phyloP scores from a whole-genome alignment of 2,797 vertebrate species.

The Girardinus metallicus region DNA sequence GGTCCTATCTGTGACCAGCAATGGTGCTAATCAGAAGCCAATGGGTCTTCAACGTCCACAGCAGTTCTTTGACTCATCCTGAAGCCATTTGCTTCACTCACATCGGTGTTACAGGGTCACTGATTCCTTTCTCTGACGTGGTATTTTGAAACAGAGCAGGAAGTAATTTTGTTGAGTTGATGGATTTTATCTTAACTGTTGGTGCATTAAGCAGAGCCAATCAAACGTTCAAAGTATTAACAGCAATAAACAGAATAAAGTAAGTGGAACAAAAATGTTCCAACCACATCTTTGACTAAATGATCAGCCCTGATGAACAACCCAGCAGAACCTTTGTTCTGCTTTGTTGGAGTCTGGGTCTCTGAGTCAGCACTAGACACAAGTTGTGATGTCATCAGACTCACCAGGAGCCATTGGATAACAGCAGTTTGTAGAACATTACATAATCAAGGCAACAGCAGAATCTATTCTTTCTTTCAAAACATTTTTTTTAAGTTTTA shows the following conservation, averaged over 20 bases:
- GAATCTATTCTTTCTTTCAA: background rate
- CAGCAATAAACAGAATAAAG: background rate
- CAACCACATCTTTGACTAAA: background rate
- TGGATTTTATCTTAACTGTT: background rate
- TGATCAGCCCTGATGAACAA: background rate
- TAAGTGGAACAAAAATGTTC: background rate
- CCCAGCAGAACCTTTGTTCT: background rate
- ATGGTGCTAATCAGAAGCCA: too few species aligned
- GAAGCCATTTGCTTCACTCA: background rate
- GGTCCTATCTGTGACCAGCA: too few species aligned
- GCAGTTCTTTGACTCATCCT: background rate
- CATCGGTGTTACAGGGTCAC: background rate
- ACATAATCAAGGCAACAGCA: background rate
- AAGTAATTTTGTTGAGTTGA: background rate
- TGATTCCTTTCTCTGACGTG: background rate
- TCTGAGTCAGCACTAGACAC: background rate
- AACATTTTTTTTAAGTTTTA: background rate
- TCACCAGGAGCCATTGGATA: background rate
- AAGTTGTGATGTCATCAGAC: background rate
- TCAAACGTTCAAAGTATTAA: too few species aligned
- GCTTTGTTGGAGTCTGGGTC: background rate
- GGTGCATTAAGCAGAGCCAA: background rate
- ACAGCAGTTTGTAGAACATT: background rate
- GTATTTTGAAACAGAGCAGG: background rate
- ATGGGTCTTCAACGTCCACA: too few species aligned